These are phyloP conservation scores for Balanococcus diminutus DNA, from an alignment of 2,888 invertebrate genomes.

Conservation along the genomic window DNA sequence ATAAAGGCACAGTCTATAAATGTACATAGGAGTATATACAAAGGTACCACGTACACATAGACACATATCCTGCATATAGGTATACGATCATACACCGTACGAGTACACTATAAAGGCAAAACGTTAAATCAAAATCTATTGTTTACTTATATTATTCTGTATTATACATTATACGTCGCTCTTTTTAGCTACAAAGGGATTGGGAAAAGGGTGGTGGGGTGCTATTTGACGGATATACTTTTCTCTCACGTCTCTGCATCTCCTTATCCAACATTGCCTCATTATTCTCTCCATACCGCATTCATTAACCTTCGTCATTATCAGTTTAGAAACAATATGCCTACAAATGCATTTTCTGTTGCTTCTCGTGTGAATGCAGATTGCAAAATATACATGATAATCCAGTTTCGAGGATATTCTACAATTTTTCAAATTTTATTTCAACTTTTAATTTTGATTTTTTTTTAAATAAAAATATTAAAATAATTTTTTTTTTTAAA, in stretches of 20 bases:
- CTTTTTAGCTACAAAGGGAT: background rate
- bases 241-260: background rate
- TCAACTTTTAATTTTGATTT: too few species aligned
- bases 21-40: background rate
- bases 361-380: too few species aligned
- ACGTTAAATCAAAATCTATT: conserved; percentile 1
- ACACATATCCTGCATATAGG: too few species aligned
- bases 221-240: background rate
- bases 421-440: too few species aligned
- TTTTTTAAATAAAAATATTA: too few species aligned
- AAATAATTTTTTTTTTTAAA: too few species aligned
- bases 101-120: background rate
- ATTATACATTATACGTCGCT: background rate
- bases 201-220: background rate
- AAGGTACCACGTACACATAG: background rate
- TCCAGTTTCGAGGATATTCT: too few species aligned
- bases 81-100: too few species aligned
- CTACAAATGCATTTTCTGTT: background rate
- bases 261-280: background rate
- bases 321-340: background rate
- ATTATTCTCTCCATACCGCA: background rate
- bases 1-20: background rate
- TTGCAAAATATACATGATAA: too few species aligned
- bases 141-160: conserved; percentile 5
- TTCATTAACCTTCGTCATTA: background rate